Evolutionary conservation across 2,113 vertebrate genomes (phyloP), one percentile per base, ranked within the genome.

Genomic region (Anguilla japonica): DNA sequence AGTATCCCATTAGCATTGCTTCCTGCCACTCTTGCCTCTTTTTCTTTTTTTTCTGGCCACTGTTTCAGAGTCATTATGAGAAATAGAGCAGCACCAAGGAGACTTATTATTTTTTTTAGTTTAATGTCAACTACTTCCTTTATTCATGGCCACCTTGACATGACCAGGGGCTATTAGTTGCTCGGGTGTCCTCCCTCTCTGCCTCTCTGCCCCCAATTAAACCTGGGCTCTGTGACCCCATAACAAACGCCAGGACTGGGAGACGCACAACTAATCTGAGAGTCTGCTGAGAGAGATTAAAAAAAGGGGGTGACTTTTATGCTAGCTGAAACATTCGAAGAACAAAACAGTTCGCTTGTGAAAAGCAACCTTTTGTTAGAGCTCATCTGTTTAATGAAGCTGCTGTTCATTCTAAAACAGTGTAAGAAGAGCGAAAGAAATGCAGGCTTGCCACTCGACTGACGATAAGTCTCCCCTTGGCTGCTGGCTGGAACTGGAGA

Each of bases 61-160:
- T 90, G 91, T 89, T 60, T 81, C 84, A 34, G 9, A 78, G 75
- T 91, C 89, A 91, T 91, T 90, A 93, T 85, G 39, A 85, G 22
- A 75, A 81, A 81, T 71, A 79, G 60, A 89, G 79, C 81, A 60
- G 88, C 26, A 46, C 83, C 82, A 84, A 84, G 81, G 60, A 85
- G 67, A 91, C 81, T 83, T 60, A 9, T 89, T 75, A 79, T n/a
- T 34, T 88, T 88, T 63, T 67, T 82, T 67, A 53, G 50, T 78
- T 80, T 43, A 86, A 88, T 84, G 40, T 41, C 34, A 85, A 79
- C 84, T 7, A 15, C 50, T 85, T 84, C 20, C 78, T 75, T 85
- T 18, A 34, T 86, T 87, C 85, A 41, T 88, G 87, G 88, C 41
- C 79, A 88, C 57, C 63, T 88, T 87, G 79, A 86, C 40, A 84